A percentile compares a stretch with the other conserved stretches of the same genome.
These are phyloP conservation scores for Trinorchestia longiramus DNA, from an alignment of 1,140 invertebrate species.

Conservation along the genomic window DNA sequence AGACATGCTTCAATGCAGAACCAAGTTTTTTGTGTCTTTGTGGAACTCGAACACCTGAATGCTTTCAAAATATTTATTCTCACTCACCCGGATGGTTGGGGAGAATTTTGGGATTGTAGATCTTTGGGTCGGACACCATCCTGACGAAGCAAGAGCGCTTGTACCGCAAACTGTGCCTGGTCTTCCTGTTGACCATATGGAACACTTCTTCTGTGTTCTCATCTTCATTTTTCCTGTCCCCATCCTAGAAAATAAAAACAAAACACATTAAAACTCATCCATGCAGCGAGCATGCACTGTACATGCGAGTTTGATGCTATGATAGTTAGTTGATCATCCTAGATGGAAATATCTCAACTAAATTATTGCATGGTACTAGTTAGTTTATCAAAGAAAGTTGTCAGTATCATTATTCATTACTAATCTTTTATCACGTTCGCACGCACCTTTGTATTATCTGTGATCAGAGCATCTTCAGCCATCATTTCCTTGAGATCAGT, in stretches of 20 bases:
- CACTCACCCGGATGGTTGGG: slow-evolving; percentile 74
- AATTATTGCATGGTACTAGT: neutral
- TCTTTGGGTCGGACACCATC: slow-evolving; percentile 95
- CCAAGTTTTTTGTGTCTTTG: no score
- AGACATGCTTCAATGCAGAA: no score
- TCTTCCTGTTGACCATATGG: slow-evolving; percentile 72
- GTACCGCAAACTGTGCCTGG: slow-evolving; percentile 81
- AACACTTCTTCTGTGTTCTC: slow-evolving; percentile 70
- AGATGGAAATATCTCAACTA: neutral
- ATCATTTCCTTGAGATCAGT: slow-evolving; percentile 85
- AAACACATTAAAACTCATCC: neutral
- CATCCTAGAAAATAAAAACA: neutral
- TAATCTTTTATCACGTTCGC: neutral
- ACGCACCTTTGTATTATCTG: slow-evolving; percentile 63
- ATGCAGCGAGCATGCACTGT: neutral
- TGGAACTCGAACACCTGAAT: no score
- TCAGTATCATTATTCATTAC: neutral
- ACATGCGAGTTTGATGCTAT: neutral
- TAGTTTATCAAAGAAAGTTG: neutral
- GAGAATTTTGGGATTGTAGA: slow-evolving; percentile 90
- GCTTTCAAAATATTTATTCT: no score
- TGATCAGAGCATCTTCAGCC: slow-evolving; percentile 57
- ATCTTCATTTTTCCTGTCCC: slow-evolving; percentile 49
- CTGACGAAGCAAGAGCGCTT: slow-evolving; percentile 95
- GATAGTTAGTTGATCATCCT: neutral